Base-by-base conservation (phyloP, 2,888 invertebrate species). In the Sericinus montela region DNA sequence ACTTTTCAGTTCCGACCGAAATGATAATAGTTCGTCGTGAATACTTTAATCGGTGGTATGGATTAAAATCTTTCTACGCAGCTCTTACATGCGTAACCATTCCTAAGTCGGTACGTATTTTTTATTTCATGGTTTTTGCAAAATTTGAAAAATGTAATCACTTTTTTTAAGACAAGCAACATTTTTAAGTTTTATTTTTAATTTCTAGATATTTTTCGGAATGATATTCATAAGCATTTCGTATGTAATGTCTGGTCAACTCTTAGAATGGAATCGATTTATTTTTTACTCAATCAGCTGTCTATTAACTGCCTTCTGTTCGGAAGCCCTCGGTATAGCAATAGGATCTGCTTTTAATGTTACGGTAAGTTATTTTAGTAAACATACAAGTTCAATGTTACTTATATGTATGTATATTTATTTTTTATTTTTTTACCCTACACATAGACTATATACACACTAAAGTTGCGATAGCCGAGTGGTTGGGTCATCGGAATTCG, bases 251-350 rank as follows among this genome's bases (percentile, higher is more conserved):
- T 82, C 94, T 0, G 91, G 91, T 8, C 94, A 94, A 69, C 91
- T 94, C 0, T 61, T 91, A 56, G 93, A 94, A 60, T 78, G 86
- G 60, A 63, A 90, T 11, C 79, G 94, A 37, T 94, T 93, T 59
- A 48, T 88, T 1, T 49, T 83, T 10, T 89, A 93, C 58, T 76
- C 90, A 0, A 63, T 92, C n/a, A 78, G 91, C 48, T 90, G 91
- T 0, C 70, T 92, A 1, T 74, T 92, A 46, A 86, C 91, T 0
- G 91, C 91, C 0, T 65, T 93, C 5, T 92, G 93, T 43, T 93
- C 94, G 2, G 94, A 95, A 80, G 93, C 93, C 0, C 80, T 94
- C 0, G 95, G 94, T 0, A 78, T 94, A 10, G 83, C 92, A 0
- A 91, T 94, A 25, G 94, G 94, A 0, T 84, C 91, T 11, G 72